Conservation (phyloP, 2,888 invertebrate species). For the Pterostichus madidus region DNA sequence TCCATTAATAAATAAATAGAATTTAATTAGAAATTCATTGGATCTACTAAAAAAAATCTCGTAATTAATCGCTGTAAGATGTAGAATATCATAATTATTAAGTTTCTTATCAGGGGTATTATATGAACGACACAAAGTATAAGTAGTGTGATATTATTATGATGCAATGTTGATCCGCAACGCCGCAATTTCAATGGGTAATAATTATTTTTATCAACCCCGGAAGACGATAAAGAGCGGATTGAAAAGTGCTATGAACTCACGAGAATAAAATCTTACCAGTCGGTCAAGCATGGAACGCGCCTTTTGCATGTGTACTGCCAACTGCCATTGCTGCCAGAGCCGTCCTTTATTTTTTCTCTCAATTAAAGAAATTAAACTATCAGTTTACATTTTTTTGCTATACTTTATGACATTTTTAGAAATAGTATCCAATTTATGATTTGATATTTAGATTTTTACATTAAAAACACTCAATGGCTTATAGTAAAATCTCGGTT, state of each 20-base stretch:
- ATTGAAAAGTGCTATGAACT: constrained; percentile 54
- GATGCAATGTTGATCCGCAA: constrained; percentile 19
- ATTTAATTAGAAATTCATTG: too few relatives aligned
- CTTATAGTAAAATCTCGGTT: too few relatives aligned
- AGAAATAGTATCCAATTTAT: too few relatives aligned
- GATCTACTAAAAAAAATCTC: too few relatives aligned
- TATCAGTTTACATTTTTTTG: too few relatives aligned
- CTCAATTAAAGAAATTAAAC: too few relatives aligned
- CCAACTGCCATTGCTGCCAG: not conserved
- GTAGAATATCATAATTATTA: not conserved
- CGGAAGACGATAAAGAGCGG: constrained; percentile 39
- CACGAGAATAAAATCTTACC: not conserved
- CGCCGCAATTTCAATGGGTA: not conserved
- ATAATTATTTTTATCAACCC: constrained; percentile 49
- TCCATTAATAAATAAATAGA: too few relatives aligned
- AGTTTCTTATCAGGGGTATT: constrained; percentile 9
- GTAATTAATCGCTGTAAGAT: not conserved
- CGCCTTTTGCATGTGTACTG: not conserved
- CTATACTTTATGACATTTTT: too few relatives aligned
- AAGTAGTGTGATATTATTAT: not conserved
- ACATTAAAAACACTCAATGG: too few relatives aligned
- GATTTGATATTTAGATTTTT: too few relatives aligned
- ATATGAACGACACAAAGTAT: constrained; percentile 1
- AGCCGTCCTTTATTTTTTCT: too few relatives aligned
- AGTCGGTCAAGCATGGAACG: not conserved